These are phyloP conservation scores for Mus spicilegus DNA, from an alignment of 2,113 vertebrate species.

Conservation along the genomic window DNA sequence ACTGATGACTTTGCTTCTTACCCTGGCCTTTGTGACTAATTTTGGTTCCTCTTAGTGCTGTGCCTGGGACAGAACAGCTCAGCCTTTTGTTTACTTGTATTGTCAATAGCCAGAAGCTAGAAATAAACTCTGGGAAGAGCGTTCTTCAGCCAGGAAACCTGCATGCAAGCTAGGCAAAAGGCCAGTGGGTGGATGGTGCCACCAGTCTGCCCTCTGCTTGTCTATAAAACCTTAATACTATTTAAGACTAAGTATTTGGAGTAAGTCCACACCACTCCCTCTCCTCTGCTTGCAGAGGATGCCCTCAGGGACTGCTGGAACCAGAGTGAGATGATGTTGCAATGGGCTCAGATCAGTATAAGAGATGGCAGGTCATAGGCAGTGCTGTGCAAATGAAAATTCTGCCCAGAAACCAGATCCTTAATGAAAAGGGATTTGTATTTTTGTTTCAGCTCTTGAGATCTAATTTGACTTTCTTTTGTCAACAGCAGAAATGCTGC, in stretches of 20 bases:
- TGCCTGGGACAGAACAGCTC: background rate
- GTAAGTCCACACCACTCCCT: background rate
- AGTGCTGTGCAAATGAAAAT: background rate
- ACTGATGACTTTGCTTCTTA: background rate
- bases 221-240: background rate
- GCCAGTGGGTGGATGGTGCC: background rate
- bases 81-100: background rate
- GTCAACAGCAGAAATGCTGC: constrained; percentile 13
- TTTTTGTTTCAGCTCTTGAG: constrained; percentile 7
- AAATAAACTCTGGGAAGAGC: background rate
- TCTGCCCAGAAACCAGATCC: constrained; percentile 39
- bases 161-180: background rate
- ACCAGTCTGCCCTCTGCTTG: background rate
- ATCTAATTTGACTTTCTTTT: constrained; percentile 57
- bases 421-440: background rate
- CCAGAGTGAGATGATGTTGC: background rate
- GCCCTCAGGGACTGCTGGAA: background rate
- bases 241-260: background rate
- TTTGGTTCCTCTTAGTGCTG: constrained; percentile 18
- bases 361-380: background rate
- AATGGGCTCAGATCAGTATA: background rate
- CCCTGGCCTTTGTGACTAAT: background rate
- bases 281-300: background rate
- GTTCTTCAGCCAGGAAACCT: background rate
- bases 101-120: background rate